phyloP scores from a whole-genome alignment of 2,888 invertebrate genomes.

The Catocala nupta region DNA sequence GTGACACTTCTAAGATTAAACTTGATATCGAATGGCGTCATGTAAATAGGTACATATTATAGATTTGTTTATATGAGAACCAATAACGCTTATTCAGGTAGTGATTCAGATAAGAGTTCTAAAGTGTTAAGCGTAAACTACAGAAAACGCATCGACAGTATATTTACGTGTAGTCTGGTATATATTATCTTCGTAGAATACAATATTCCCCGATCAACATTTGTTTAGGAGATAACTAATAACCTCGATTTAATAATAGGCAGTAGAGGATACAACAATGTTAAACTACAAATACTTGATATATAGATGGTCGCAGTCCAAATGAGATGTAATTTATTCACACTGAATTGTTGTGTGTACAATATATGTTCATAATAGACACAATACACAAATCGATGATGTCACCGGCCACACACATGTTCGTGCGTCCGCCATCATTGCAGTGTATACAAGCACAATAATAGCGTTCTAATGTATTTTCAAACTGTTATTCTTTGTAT shows the following conservation, averaged over 20 bases:
- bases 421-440: conserved; percentile 36
- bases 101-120: conserved; percentile 18
- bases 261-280: conserved; percentile 34
- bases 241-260: conserved; percentile 32
- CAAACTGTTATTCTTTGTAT: conserved; percentile 16
- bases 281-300: conserved; percentile 36
- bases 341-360: conserved; percentile 28
- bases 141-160: conserved; percentile 6
- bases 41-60: not conserved
- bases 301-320: conserved; percentile 22
- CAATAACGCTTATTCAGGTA: conserved; percentile 4
- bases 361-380: conserved; percentile 31
- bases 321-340: conserved; percentile 38
- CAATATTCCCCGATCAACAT: conserved; percentile 15
- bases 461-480: conserved; percentile 24
- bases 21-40: conserved; percentile 2
- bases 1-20: not conserved
- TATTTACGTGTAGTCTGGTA: not conserved
- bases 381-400: conserved; percentile 50
- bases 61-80: too few relatives aligned
- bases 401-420: conserved; percentile 50
- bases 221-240: conserved; percentile 47
- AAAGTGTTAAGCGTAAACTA: conserved; percentile 22
- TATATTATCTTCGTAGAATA: not conserved
- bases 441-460: conserved; percentile 34